Evolutionary conservation across 2,888 invertebrate genomes (phyloP), one percentile per base, ranked within the genome.

Genomic region (Anthophora plumipes): DNA sequence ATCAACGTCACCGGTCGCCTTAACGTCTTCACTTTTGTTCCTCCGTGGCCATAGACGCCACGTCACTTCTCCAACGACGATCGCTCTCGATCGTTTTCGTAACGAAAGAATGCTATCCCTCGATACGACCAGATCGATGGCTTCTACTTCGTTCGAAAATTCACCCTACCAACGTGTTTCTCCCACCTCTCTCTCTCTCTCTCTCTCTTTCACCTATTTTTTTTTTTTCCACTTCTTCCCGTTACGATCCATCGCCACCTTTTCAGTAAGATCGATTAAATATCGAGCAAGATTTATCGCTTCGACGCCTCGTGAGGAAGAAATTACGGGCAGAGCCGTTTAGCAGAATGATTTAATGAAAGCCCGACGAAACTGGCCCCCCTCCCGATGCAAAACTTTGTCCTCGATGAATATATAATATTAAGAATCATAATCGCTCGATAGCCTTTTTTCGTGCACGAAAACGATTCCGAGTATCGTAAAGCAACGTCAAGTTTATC

Each of bases 131-230:
- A 71, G 76, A 77, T 85, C 77, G n/a, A n/a, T n/a, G 52, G 61
- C 73, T 59, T 39, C 63, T 71, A 73, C 77, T 67, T 60, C 68
- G 83, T 79, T 86, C 83, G 83, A 84, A 86, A 87, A 89, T 89
- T 89, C 88, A 87, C 84, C 85, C 88, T 84, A 89, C 89, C 88
- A 90, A 84, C 79, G 61, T 39, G 22, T 64, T 70, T 54, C 73
- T 57, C 77, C 64, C 67, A 46, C 60, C 73, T 57, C 77, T 67
- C 67, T 50, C 60, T 70, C 82, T 66, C 72, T 59, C 14, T 6
- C 12, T 39, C 43, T 31, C 12, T 8, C 3, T 8, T 20, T 59
- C 43, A n/a, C 63, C 73, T 71, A 48, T 59, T 63, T 67, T 63
- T 71, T 52, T 59, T 63, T 67, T 63, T 78, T 37, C 61, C 14